Evolutionary conservation across 2,797 vertebrate genomes (phyloP), one percentile per base, ranked within the genome.

Genomic region (Morus bassanus): DNA sequence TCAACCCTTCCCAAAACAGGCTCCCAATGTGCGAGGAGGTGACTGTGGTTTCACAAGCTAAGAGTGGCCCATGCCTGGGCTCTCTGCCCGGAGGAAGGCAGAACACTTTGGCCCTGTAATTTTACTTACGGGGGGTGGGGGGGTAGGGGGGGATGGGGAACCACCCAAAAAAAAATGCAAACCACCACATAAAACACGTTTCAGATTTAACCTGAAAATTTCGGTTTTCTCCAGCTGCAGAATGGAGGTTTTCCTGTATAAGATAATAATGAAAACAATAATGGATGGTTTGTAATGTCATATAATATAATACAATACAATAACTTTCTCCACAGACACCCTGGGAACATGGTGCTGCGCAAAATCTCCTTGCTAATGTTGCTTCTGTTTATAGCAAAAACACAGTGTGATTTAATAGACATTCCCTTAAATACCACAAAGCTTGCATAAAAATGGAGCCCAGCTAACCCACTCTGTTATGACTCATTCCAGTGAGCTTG

Each of bases 71-170:
- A 3, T 1, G 9, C 27, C 31, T 59, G 51, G 24, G 8, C 23
- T 51, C 25, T 61, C 46, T 43, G 19, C 23, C 11, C 67, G 28
- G 59, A 53, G 50, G 28, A 53, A 31, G 17, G 57, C 22, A 31
- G 25, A 50, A 21, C 14, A 10, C 21, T 82, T 37, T 57, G 64
- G 22, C 10, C 18, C n/a, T 68, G 10, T 11, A 74, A 18, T 64
- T 87, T 76, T 54, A 35, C 6, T 73, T 41, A 33, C 2, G 25
- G 23, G 24, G 4, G 2, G 2, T 0, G 4, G 0, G 8, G 21
- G 6, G 9, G 6, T n/a, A n/a, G n/a, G n/a, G n/a, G n/a, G n/a
- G n/a, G n/a, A n/a, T n/a, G n/a, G n/a, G n/a, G n/a, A n/a, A n/a
- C n/a, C 7, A 9, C 6, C n/a, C 6, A 24, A 15, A 15, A 12